These are phyloP conservation scores for Drosophila sucinea DNA, from an alignment of 1,140 invertebrate genomes.

Conservation along the genomic window DNA sequence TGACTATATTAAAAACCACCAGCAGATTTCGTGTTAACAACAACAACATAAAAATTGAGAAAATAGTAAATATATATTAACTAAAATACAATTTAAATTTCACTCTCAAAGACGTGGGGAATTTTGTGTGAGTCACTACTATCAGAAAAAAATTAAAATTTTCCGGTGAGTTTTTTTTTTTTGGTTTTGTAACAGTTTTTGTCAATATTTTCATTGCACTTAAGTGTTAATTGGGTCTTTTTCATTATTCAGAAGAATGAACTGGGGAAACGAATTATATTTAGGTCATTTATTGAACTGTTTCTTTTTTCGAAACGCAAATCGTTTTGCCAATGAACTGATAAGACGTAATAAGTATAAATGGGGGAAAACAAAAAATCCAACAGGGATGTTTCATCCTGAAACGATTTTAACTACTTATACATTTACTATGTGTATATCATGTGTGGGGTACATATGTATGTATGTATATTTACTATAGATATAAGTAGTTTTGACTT, in stretches of 20 bases:
- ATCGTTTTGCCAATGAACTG: background rate
- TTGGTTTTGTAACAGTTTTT: conserved; percentile 14
- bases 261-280: background rate
- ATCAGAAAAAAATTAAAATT: conserved; percentile 51
- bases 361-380: background rate
- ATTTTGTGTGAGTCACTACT: conserved; percentile 59
- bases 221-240: background rate
- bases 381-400: conserved; percentile 35
- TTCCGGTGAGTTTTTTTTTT: conserved; percentile 61
- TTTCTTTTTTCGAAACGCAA: background rate
- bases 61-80: conserved; percentile 24
- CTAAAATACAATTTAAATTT: conserved; percentile 34
- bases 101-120: conserved; percentile 26
- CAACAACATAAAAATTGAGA: conserved; percentile 28
- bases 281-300: background rate
- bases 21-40: conserved; percentile 68
- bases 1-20: conserved; percentile 61
- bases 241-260: background rate
- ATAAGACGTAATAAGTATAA: conserved; percentile 2
- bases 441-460: background rate
- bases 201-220: background rate
- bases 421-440: background rate
- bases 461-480: background rate
- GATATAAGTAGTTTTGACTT: too few species aligned
- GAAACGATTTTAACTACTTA: conserved; percentile 8